Conservation (phyloP, 2,797 vertebrate genomes). For the Hydrolagus colliei region DNA sequence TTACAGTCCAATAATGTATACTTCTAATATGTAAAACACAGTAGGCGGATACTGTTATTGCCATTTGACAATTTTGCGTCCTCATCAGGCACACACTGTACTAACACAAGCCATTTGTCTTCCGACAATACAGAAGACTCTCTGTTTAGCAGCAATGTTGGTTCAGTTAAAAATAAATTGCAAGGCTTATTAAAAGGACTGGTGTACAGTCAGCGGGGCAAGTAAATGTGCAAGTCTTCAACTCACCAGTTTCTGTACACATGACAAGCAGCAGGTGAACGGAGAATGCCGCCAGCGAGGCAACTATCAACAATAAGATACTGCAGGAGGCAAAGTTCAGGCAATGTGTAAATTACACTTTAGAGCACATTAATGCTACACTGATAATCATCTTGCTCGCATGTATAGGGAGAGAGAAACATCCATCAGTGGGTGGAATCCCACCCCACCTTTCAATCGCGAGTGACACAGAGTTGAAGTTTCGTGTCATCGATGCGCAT, state of each 20-base stretch:
- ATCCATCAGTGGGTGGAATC: too few species aligned
- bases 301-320: conserved; percentile 74
- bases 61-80: not conserved
- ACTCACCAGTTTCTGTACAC: conserved; percentile 86
- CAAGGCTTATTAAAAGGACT: not conserved
- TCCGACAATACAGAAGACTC: not conserved
- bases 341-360: not conserved
- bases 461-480: too few species aligned
- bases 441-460: too few species aligned
- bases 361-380: too few species aligned
- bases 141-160: not conserved
- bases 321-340: conserved; percentile 46
- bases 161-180: not conserved
- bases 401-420: too few species aligned
- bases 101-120: not conserved
- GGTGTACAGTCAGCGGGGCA: not conserved
- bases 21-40: too few species aligned
- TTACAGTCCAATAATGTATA: too few species aligned
- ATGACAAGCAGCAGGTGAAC: conserved; percentile 83
- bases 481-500: too few species aligned
- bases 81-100: not conserved
- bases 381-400: too few species aligned
- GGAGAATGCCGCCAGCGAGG: conserved; percentile 75
- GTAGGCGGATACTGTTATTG: not conserved
- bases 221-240: not conserved